Percentiles rank a stretch among this genome's conserved stretches.
Evolutionary conservation across 2,113 vertebrate genomes (phyloP).

Genomic region (Sterna hirundo): DNA sequence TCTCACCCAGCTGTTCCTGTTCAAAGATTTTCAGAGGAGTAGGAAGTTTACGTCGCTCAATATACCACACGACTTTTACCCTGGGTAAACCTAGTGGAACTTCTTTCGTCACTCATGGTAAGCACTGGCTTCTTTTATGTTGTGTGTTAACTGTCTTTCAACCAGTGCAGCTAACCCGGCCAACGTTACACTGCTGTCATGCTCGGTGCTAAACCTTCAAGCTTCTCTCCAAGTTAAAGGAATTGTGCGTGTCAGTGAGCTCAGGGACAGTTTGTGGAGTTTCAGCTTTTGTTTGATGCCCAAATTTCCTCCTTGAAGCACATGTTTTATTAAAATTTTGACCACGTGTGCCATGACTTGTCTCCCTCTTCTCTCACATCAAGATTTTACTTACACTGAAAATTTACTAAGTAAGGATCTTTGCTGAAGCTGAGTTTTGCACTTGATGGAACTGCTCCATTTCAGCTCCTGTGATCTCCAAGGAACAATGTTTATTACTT

Average conservation of each 20-base stretch:
- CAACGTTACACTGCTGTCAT: not conserved
- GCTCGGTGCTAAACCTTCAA: not conserved
- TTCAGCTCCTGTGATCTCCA: not conserved
- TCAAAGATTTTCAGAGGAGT: not conserved
- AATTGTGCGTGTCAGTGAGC: not conserved
- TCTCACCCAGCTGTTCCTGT: not conserved
- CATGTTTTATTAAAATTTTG: not conserved
- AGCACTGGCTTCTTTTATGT: not conserved
- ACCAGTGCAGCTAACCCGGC: not conserved
- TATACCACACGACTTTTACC: not conserved
- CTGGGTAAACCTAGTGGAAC: not conserved
- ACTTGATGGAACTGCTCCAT: not conserved
- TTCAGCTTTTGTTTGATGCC: not conserved
- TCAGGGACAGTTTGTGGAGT: not conserved
- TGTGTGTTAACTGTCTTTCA: not conserved
- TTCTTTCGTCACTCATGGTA: not conserved
- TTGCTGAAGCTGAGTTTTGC: not conserved
- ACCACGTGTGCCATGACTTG: not conserved
- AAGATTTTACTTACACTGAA: not conserved
- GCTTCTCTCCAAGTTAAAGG: not conserved
- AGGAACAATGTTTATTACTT: not conserved
- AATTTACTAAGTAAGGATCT: not conserved
- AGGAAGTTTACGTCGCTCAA: not conserved
- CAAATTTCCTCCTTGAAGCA: not conserved
- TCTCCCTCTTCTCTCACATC: not conserved